Conservation (phyloP, 1,140 invertebrate genomes). For the Phortica variegata region DNA sequence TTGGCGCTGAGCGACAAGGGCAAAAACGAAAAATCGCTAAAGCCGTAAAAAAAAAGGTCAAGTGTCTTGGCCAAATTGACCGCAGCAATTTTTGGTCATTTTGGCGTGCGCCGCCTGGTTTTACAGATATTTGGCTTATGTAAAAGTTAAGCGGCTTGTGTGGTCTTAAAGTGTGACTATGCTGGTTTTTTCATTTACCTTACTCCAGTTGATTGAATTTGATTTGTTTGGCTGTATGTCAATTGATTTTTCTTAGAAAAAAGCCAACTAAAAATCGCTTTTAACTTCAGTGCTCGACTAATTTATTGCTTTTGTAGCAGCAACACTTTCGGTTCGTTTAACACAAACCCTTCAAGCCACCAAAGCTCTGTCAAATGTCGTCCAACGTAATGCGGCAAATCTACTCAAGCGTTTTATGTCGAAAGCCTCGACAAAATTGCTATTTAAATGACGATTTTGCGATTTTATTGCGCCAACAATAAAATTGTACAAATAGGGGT, state of each 20-base stretch:
- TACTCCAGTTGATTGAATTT: constrained; percentile 3
- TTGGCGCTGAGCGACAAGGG: no score
- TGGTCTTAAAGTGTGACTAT: constrained; percentile 17
- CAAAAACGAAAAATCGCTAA: constrained; percentile 10
- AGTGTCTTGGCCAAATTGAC: constrained; percentile 27
- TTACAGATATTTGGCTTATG: constrained; percentile 52
- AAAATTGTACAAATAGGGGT: constrained; percentile 52
- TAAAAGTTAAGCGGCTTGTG: constrained; percentile 48
- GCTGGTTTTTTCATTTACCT: constrained; percentile 14
- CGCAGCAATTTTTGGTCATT: no score
- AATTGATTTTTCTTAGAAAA: no score
- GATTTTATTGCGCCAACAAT: constrained; percentile 43
- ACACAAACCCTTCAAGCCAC: background rate
- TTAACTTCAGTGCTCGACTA: no score
- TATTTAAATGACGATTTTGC: constrained; percentile 46
- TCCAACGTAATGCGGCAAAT: no score
- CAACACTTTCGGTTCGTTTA: background rate
- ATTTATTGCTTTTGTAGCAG: constrained; percentile 15
- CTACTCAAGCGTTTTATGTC: background rate
- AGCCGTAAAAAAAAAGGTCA: constrained; percentile 31
- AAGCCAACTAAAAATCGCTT: no score
- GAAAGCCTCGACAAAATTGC: constrained; percentile 8
- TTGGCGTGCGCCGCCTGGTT: constrained; percentile 24
- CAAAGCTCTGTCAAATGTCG: no score
- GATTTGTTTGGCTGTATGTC: background rate